phyloP scores from a whole-genome alignment of 2,888 invertebrate species.

The Crematogaster levior region DNA sequence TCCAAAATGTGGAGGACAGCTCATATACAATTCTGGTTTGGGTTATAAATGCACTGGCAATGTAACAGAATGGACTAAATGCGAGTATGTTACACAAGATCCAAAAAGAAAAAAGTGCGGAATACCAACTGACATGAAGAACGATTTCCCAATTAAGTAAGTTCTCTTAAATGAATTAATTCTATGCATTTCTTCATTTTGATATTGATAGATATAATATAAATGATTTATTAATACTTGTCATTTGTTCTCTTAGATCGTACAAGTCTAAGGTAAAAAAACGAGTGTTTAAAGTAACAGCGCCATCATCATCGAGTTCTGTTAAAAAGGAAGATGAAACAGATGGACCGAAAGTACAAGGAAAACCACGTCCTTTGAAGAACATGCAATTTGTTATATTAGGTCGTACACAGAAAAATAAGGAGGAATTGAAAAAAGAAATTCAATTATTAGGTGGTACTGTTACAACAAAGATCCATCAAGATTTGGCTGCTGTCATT shows the following conservation, averaged over 20 bases:
- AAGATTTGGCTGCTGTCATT: conserved; percentile 91
- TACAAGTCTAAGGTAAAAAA: conserved; percentile 88
- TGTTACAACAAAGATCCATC: conserved; percentile 89
- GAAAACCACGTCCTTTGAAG: conserved; percentile 90
- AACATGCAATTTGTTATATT: conserved; percentile 92
- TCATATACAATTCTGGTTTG: conserved; percentile 89
- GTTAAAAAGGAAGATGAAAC: conserved; percentile 87
- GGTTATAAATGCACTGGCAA: conserved; percentile 95
- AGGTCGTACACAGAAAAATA: conserved; percentile 87
- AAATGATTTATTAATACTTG: conserved; percentile 7
- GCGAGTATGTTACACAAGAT: conserved; percentile 90
- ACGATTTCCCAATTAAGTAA: conserved; percentile 87
- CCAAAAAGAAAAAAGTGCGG: conserved; percentile 91
- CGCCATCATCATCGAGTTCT: conserved; percentile 85
- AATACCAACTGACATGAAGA: conserved; percentile 89
- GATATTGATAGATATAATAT: neutral
- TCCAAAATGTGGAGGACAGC: conserved; percentile 92
- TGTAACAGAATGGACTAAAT: conserved; percentile 96
- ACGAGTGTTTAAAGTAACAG: conserved; percentile 87
- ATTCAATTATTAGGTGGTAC: conserved; percentile 93
- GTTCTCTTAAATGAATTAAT: conserved; percentile 61
- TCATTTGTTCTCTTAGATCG: conserved; percentile 84
- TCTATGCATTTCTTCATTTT: neutral
- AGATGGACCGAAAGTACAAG: conserved; percentile 88
- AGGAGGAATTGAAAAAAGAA: conserved; percentile 89